Evolutionary conservation across 2,797 vertebrate species (phyloP).

Genomic region (Rhinoraja longicauda): DNA sequence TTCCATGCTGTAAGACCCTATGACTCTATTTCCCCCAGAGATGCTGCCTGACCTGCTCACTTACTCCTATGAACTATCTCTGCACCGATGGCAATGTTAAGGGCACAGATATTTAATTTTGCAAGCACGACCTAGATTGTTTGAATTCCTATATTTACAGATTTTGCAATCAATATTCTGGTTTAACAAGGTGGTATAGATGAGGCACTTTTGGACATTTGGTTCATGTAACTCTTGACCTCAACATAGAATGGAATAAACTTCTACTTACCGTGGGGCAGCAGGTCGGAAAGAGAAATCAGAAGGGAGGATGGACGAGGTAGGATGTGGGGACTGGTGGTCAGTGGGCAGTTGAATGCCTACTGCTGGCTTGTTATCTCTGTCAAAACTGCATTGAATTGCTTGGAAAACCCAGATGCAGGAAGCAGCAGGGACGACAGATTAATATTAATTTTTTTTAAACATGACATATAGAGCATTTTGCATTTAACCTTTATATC

Average conservation of each 20-base stretch:
- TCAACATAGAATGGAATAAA: neutral
- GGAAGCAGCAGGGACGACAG: neutral
- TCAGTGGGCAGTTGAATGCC: neutral
- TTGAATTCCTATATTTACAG: neutral
- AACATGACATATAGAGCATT: neutral
- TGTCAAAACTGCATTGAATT: neutral
- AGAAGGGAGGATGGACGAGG: neutral
- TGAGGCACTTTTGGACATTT: neutral
- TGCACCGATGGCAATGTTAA: neutral
- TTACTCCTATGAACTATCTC: too few species aligned
- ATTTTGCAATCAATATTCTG: neutral
- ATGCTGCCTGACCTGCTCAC: too few species aligned
- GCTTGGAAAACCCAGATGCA: neutral
- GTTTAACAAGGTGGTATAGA: neutral
- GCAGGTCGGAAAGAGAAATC: neutral
- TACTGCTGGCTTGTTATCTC: neutral
- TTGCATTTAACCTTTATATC: conserved; percentile 11
- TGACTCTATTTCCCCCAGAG: too few species aligned
- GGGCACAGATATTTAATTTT: neutral
- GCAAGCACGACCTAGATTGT: neutral
- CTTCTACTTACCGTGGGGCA: too few species aligned
- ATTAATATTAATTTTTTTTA: neutral
- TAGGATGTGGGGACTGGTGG: neutral
- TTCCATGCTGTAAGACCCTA: too few species aligned
- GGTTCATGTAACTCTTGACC: neutral